These are phyloP conservation scores for Rhopalosiphum maidis DNA, from an alignment of 1,140 invertebrate genomes.

Conservation along the genomic window DNA sequence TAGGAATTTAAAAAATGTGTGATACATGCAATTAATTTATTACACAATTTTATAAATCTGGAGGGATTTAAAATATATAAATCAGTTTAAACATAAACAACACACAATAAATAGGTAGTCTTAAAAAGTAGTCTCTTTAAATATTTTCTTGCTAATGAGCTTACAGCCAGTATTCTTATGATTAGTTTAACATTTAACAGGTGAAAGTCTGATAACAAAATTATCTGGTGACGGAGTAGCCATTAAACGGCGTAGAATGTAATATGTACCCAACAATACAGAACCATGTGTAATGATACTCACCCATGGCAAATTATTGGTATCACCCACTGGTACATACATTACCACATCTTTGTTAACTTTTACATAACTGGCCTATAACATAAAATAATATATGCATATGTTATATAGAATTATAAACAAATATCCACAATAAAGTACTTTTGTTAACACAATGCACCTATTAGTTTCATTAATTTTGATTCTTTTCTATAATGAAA, in stretches of 20 bases:
- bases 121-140: not conserved
- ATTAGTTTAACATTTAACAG: constrained; percentile 7
- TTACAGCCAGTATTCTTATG: not conserved
- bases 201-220: not conserved
- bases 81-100: not conserved
- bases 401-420: not conserved
- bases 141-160: not conserved
- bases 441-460: not conserved
- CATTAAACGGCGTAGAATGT: constrained; percentile 42
- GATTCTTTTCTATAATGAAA: too few species aligned
- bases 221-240: not conserved
- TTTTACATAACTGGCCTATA: constrained; percentile 45
- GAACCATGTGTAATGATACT: constrained; percentile 19
- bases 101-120: not conserved
- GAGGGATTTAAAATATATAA: not conserved
- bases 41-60: not conserved
- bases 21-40: not conserved
- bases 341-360: constrained; percentile 41
- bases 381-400: not conserved
- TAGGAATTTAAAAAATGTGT: not conserved
- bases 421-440: not conserved
- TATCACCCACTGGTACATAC: constrained; percentile 48
- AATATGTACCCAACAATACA: constrained; percentile 38
- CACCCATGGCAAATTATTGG: not conserved
- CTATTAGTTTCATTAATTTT: not conserved